Conservation (phyloP, 2,888 invertebrate genomes). For the Lymantria monacha region DNA sequence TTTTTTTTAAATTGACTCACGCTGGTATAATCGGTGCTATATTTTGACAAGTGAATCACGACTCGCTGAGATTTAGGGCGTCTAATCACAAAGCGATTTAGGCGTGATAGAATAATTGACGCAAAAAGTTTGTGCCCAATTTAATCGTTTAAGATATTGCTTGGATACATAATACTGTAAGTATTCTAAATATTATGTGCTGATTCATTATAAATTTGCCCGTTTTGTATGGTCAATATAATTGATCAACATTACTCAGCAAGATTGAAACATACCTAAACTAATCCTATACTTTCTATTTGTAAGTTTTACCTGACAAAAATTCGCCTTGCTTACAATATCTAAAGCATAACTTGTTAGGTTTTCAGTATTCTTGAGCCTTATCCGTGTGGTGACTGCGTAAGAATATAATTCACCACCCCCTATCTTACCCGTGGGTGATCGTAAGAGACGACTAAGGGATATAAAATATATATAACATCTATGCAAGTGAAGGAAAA, state of each 20-base stretch:
- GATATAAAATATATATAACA: too few relatives aligned
- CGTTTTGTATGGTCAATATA: background rate
- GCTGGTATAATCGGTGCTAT: conserved; percentile 12
- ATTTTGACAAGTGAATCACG: conserved; percentile 22
- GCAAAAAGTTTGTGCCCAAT: background rate
- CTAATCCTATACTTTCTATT: too few relatives aligned
- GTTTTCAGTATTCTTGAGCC: too few relatives aligned
- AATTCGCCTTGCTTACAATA: too few relatives aligned
- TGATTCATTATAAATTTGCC: background rate
- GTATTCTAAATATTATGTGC: background rate
- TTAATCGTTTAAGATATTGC: background rate
- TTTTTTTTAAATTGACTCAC: conserved; percentile 25
- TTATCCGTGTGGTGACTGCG: too few relatives aligned
- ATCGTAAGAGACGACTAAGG: too few relatives aligned
- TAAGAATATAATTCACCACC: too few relatives aligned
- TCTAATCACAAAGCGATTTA: conserved; percentile 1
- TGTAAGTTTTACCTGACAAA: too few relatives aligned
- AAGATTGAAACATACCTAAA: background rate
- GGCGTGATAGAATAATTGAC: conserved; percentile 5
- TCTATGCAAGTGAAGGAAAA: too few relatives aligned
- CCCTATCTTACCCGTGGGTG: too few relatives aligned
- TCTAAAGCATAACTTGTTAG: too few relatives aligned
- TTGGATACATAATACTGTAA: background rate
- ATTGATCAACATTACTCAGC: background rate
- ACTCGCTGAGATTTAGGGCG: conserved; percentile 1